phyloP scores from a whole-genome alignment of 2,797 vertebrate species.

The Todus mexicanus region DNA sequence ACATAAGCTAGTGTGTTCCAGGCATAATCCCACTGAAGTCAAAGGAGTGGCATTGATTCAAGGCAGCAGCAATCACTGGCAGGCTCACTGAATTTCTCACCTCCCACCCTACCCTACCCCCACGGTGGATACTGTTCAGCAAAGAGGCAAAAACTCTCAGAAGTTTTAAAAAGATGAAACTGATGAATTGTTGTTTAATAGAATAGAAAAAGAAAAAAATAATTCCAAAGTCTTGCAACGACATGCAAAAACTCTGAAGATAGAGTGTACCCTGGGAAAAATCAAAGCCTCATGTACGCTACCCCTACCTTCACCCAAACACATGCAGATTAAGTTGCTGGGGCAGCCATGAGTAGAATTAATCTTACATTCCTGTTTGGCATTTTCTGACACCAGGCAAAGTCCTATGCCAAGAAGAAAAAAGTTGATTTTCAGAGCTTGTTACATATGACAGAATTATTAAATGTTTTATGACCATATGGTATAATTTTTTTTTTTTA shows the following conservation, averaged over 20 bases:
- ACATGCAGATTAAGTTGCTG: neutral
- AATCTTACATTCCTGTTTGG: constrained; percentile 23
- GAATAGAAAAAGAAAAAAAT: neutral
- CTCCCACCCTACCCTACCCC: neutral
- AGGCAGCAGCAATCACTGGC: constrained; percentile 8
- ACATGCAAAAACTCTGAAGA: neutral
- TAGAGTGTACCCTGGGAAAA: neutral
- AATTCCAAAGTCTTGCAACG: neutral
- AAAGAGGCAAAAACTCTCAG: neutral
- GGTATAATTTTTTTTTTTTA: constrained; percentile 14
- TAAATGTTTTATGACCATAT: constrained; percentile 4
- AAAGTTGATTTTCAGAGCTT: constrained; percentile 40
- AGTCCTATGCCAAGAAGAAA: constrained; percentile 26
- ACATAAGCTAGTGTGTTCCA: neutral
- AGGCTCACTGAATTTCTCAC: constrained; percentile 31
- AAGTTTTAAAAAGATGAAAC: neutral
- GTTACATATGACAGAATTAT: constrained; percentile 34
- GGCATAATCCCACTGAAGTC: neutral
- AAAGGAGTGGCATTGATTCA: constrained; percentile 17
- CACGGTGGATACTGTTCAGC: neutral
- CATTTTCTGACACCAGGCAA: constrained; percentile 28
- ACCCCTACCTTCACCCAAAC: neutral
- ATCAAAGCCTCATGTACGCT: neutral
- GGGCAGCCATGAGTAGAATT: neutral
- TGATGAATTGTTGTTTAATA: neutral